phyloP scores from a whole-genome alignment of 2,113 vertebrate genomes.

The Otus sunia region DNA sequence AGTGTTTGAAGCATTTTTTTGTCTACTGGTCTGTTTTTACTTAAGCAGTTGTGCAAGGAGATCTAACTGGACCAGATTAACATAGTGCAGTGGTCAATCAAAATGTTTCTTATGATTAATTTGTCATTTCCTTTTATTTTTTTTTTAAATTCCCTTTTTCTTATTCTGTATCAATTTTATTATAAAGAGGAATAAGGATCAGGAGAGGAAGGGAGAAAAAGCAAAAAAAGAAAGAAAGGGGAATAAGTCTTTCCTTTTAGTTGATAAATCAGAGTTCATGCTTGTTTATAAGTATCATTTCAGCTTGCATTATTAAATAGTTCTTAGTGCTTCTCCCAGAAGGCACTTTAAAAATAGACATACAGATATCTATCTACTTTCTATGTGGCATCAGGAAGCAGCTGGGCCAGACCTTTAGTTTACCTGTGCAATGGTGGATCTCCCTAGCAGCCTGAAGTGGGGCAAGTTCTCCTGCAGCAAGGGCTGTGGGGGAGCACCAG shows the following conservation, averaged over 20 bases:
- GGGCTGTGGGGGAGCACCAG: not conserved
- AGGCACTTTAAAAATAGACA: not conserved
- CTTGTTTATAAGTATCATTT: not conserved
- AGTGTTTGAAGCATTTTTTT: not conserved
- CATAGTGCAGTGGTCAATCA: not conserved
- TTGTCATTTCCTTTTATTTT: not conserved
- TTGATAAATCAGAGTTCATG: not conserved
- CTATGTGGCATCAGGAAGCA: not conserved
- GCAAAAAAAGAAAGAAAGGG: rapidly evolving
- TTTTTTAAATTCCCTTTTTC: not conserved
- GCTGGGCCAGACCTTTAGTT: not conserved
- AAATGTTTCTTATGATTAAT: not conserved
- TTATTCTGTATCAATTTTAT: not conserved
- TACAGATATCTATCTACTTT: not conserved
- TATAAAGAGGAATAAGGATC: not conserved
- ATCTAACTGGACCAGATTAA: not conserved
- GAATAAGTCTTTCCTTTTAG: not conserved
- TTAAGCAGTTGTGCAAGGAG: not conserved
- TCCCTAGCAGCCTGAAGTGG: not conserved
- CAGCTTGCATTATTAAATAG: not conserved
- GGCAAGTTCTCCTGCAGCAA: not conserved
- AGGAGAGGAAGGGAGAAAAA: not conserved
- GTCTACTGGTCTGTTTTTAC: not conserved
- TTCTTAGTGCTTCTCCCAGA: not conserved
- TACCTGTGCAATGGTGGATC: not conserved